These are phyloP conservation scores for Erinaceus europaeus DNA, from an alignment of 2,113 vertebrate species.

Conservation along the genomic window DNA sequence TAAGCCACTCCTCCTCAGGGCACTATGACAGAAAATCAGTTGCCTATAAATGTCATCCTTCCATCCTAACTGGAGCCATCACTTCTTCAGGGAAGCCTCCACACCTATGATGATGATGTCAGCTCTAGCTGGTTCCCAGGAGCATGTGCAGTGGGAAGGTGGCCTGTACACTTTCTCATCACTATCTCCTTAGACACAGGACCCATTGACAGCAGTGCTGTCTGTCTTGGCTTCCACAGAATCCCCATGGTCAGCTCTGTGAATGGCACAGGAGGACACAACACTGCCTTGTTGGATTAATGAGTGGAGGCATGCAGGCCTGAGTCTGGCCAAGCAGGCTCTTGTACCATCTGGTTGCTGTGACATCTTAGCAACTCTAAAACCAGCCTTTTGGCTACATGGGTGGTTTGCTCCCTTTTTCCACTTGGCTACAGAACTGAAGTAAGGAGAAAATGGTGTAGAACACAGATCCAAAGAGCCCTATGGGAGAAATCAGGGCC, in stretches of 20 bases:
- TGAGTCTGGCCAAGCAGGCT: not conserved
- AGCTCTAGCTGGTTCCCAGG: not conserved
- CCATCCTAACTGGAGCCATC: not conserved
- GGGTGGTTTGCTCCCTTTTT: not conserved
- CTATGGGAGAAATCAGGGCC: not conserved
- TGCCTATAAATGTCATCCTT: not conserved
- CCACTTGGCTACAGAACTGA: not conserved
- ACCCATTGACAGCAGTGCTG: not conserved
- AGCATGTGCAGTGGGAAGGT: no score
- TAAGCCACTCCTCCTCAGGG: no score
- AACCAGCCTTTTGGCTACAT: not conserved
- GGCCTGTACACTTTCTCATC: no score
- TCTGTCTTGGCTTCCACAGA: not conserved
- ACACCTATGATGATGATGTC: not conserved
- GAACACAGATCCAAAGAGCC: not conserved
- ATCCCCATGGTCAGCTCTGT: not conserved
- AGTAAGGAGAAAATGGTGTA: not conserved
- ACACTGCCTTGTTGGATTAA: not conserved
- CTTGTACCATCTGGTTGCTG: slow-evolving; percentile 15
- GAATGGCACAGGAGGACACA: not conserved
- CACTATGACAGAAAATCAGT: not conserved
- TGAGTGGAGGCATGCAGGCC: not conserved
- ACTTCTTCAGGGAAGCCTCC: not conserved
- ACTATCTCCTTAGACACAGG: not conserved
- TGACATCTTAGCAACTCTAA: slow-evolving; percentile 15